Evolutionary conservation across 2,113 vertebrate species (phyloP).

Genomic region (Muntiacus reevesi): DNA sequence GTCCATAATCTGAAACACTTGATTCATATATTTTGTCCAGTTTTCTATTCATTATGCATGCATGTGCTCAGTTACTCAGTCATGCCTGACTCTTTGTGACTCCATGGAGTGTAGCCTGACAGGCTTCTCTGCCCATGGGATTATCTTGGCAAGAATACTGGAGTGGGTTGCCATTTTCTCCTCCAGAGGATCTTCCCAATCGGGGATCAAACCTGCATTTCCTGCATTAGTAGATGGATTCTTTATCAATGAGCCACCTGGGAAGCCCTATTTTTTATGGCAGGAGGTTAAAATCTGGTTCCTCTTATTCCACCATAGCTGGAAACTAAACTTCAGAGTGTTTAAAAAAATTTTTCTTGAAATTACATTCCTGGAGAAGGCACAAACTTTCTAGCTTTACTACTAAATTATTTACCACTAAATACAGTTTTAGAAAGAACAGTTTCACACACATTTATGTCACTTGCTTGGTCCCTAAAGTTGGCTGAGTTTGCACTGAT

Average conservation of each 20-base stretch:
- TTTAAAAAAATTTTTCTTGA: background rate
- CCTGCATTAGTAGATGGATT: background rate
- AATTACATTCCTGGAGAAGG: background rate
- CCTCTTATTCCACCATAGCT: background rate
- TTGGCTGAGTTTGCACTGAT: background rate
- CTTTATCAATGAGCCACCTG: background rate
- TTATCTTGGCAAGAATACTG: background rate
- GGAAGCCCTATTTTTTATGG: background rate
- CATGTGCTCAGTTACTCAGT: background rate
- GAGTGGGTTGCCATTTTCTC: background rate
- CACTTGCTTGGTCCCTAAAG: background rate
- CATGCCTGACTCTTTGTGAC: background rate
- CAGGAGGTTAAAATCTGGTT: background rate
- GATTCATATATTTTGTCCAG: background rate
- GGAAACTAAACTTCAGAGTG: background rate
- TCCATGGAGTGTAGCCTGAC: background rate
- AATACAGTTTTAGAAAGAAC: background rate
- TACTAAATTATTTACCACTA: background rate
- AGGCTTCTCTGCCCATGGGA: background rate
- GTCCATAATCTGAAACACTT: background rate
- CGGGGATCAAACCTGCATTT: background rate
- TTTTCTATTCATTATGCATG: background rate
- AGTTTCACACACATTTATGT: background rate
- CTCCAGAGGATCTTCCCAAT: background rate
- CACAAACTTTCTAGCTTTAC: background rate